These are phyloP conservation scores for Aythya baeri DNA, from an alignment of 2,113 vertebrate species.

Conservation along the genomic window DNA sequence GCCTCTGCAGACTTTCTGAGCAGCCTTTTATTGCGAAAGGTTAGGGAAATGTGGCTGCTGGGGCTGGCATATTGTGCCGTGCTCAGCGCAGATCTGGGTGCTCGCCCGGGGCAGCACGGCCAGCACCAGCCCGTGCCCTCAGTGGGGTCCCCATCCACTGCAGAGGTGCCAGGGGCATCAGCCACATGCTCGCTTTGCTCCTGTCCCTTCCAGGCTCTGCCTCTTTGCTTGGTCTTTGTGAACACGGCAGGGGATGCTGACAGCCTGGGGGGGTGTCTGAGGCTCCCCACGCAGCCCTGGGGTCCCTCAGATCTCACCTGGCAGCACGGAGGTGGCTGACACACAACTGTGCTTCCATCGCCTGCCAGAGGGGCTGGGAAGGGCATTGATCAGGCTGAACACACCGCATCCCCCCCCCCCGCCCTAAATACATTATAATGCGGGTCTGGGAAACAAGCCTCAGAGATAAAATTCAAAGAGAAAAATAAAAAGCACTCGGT, in stretches of 20 bases:
- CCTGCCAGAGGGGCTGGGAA: not conserved
- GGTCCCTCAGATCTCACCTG: rapidly evolving
- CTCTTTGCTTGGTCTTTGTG: rapidly evolving
- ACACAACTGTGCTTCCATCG: rapidly evolving
- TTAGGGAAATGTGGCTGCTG: rapidly evolving
- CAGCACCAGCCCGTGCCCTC: not conserved
- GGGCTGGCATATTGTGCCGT: not conserved
- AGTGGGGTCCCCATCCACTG: not conserved
- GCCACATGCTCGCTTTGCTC: not conserved
- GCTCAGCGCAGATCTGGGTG: not conserved
- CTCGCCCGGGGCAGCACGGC: rapidly evolving
- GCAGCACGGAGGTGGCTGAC: rapidly evolving
- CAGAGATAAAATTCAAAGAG: rapidly evolving
- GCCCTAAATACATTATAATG: rapidly evolving
- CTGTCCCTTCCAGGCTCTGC: no score
- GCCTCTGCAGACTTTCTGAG: not conserved
- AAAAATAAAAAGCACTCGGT: not conserved
- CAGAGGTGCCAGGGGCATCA: not conserved
- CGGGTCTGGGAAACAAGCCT: not conserved
- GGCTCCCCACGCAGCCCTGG: not conserved
- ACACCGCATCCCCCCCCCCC: rapidly evolving
- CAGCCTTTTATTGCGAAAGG: constrained; percentile 4
- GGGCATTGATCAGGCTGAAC: not conserved
- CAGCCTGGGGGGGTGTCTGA: no score
- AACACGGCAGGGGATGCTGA: not conserved